phyloP scores from a whole-genome alignment of 2,797 vertebrate genomes.

The Phyllotis vaccarum region DNA sequence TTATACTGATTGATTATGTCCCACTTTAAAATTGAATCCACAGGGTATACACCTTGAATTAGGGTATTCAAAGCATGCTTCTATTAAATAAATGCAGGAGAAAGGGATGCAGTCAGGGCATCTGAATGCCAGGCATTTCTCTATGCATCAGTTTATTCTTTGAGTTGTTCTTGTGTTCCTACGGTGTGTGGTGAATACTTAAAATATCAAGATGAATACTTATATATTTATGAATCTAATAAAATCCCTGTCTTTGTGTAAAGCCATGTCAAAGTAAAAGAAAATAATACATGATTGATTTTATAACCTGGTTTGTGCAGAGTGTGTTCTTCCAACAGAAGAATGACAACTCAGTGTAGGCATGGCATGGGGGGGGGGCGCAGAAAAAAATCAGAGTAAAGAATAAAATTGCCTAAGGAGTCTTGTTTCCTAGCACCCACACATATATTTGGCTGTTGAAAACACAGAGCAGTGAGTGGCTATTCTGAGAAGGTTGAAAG shows the following conservation, averaged over 20 bases:
- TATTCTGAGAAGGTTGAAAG: not conserved
- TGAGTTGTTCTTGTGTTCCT: slow-evolving; percentile 21
- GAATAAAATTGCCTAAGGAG: not conserved
- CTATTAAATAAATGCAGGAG: not conserved
- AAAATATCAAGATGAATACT: not conserved
- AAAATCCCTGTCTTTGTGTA: not conserved
- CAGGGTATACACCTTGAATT: slow-evolving; percentile 14
- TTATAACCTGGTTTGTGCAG: not conserved
- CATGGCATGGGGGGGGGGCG: not conserved
- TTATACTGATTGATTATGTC: slow-evolving; percentile 28
- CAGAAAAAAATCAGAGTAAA: not conserved
- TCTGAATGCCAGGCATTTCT: not conserved
- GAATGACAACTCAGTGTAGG: not conserved
- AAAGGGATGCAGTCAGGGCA: not conserved
- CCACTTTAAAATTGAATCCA: slow-evolving; percentile 45
- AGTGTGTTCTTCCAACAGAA: not conserved
- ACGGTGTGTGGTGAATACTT: not conserved
- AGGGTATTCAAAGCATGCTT: not conserved
- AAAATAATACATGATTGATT: not conserved
- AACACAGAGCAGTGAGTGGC: not conserved
- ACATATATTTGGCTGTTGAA: not conserved
- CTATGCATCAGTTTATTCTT: not conserved
- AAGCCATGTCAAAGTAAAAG: not conserved
- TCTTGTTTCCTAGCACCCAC: not conserved
- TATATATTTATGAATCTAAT: not conserved